Evolutionary conservation across 2,797 vertebrate species (phyloP).

Genomic region (Chloroceryle inda): DNA sequence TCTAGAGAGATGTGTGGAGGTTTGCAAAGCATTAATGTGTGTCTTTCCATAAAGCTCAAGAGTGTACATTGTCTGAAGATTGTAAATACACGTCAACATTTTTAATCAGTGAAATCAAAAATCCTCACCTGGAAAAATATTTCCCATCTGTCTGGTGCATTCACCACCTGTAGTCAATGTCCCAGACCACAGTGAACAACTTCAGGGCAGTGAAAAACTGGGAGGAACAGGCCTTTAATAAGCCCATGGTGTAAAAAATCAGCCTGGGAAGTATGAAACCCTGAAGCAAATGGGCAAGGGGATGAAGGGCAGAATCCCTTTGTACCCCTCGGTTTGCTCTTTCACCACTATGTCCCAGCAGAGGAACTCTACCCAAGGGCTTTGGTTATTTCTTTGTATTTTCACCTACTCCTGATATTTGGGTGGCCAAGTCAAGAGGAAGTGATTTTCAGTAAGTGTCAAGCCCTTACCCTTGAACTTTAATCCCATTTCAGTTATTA

Average conservation of each 20-base stretch:
- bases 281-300: fast-evolving
- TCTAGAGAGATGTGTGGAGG: background rate
- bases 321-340: background rate
- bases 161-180: fast-evolving
- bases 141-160: background rate
- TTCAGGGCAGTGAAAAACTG: background rate
- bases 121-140: background rate
- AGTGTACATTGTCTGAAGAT: background rate
- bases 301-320: background rate
- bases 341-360: background rate
- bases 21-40: background rate
- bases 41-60: background rate
- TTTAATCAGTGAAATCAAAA: background rate
- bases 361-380: background rate
- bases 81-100: background rate
- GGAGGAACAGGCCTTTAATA: background rate
- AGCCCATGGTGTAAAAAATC: background rate
- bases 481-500: background rate
- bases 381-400: background rate
- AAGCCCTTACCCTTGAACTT: background rate
- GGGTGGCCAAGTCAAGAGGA: background rate
- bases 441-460: background rate
- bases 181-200: background rate
- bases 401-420: background rate
- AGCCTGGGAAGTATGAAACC: background rate